Conservation (phyloP, 1,140 invertebrate species). For the Ctenoplectra terminalis region DNA sequence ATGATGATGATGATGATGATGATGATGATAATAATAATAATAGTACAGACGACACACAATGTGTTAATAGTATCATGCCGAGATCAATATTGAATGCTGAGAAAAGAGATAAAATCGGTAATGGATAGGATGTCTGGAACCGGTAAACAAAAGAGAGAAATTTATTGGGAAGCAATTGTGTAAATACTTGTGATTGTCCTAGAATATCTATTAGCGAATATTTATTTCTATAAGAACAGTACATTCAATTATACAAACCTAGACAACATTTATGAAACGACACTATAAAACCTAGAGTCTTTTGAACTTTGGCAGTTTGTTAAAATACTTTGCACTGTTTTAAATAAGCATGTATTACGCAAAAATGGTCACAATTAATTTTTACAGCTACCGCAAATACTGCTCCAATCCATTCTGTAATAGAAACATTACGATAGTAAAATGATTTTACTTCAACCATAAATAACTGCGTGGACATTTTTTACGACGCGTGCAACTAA, state of each 20-base stretch:
- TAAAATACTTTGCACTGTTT: neutral
- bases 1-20: too few relatives aligned
- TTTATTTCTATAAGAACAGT: conserved; percentile 15
- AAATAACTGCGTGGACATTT: too few relatives aligned
- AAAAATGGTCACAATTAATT: too few relatives aligned
- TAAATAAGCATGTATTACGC: neutral
- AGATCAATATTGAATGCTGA: neutral
- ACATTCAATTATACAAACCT: conserved; percentile 1
- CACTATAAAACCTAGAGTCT: conserved; percentile 12
- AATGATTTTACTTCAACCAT: too few relatives aligned
- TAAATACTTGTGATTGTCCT: neutral
- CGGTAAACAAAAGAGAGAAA: neutral
- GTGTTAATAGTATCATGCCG: neutral
- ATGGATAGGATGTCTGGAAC: neutral
- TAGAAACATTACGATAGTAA: neutral
- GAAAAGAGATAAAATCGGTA: neutral
- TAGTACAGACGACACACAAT: neutral
- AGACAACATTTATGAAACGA: neutral
- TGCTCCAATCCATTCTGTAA: conserved; percentile 3
- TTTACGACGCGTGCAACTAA: neutral
- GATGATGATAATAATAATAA: too few relatives aligned
- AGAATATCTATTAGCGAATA: neutral
- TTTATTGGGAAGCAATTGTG: too few relatives aligned
- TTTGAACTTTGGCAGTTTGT: conserved; percentile 28
- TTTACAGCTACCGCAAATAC: neutral